These are phyloP conservation scores for Liolophura sinensis DNA, from an alignment of 1,140 invertebrate genomes.

Conservation along the genomic window DNA sequence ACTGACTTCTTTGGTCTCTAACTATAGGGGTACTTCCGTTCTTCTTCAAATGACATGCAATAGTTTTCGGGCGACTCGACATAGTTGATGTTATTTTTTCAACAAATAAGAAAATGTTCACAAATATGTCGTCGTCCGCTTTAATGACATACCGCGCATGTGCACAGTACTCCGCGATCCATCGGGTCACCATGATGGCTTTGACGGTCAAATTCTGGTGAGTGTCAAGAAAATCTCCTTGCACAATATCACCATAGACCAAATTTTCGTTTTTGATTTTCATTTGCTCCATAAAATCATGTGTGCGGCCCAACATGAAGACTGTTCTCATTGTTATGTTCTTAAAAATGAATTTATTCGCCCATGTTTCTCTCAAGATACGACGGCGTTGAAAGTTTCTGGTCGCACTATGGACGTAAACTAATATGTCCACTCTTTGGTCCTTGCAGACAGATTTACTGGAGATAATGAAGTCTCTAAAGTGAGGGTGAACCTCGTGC, in stretches of 20 bases:
- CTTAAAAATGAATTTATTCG: not conserved
- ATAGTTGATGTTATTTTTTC: conserved; percentile 32
- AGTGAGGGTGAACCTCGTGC: too few relatives aligned
- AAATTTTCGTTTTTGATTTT: not conserved
- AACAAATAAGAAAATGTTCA: conserved; percentile 60
- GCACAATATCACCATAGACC: conserved; percentile 50
- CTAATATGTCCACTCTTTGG: conserved; percentile 27
- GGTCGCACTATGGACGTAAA: conserved; percentile 29
- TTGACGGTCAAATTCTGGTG: conserved; percentile 45
- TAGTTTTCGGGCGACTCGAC: conserved; percentile 5
- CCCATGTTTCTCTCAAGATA: not conserved
- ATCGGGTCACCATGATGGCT: conserved; percentile 82
- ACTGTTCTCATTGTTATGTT: not conserved
- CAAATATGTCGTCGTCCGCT: conserved; percentile 86
- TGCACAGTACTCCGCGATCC: conserved; percentile 71
- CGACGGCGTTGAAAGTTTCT: conserved; percentile 13
- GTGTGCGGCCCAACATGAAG: not conserved
- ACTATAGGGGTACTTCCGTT: conserved; percentile 24
- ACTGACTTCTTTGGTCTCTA: conserved; percentile 53
- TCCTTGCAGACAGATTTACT: not conserved
- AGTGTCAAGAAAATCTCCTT: conserved; percentile 41
- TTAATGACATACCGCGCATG: conserved; percentile 77
- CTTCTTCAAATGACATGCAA: conserved; percentile 28
- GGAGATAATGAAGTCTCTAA: too few relatives aligned
- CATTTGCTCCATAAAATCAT: not conserved